Percentiles rank a stretch among this genome's conserved stretches.
Evolutionary conservation across 1,140 invertebrate genomes (phyloP).

Genomic region (Sycophila sp.): DNA sequence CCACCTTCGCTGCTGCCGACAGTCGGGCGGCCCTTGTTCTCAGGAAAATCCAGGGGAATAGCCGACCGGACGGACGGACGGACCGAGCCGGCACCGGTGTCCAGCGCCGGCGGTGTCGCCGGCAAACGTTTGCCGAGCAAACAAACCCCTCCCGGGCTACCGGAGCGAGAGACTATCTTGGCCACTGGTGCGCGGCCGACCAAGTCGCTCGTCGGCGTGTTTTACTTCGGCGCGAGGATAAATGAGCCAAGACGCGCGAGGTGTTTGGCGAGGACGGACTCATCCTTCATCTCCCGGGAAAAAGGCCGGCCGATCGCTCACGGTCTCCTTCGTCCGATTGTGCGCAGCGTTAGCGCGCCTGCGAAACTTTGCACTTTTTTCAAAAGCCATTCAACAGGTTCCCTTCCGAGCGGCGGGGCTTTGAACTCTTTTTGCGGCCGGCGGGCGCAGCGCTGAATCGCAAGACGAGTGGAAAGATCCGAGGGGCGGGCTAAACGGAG

Average conservation of each 20-base stretch:
- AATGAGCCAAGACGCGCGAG: neutral
- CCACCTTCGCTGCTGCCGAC: conserved; percentile 55
- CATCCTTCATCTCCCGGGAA: neutral
- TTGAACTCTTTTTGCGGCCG: too few relatives aligned
- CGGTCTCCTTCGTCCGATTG: too few relatives aligned
- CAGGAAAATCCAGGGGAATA: conserved; percentile 49
- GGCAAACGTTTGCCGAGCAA: conserved; percentile 67
- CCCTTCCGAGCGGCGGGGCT: too few relatives aligned
- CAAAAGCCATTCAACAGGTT: too few relatives aligned
- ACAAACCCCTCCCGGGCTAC: conserved; percentile 65
- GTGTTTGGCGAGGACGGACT: neutral
- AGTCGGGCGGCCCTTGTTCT: too few relatives aligned
- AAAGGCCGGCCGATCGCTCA: neutral
- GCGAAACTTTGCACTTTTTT: too few relatives aligned
- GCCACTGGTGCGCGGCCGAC: conserved; percentile 4
- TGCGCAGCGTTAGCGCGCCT: too few relatives aligned
- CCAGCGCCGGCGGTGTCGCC: conserved; percentile 66
- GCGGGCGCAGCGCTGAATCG: neutral
- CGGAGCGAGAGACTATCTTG: conserved; percentile 51
- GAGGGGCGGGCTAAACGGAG: neutral
- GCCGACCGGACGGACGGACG: conserved; percentile 37
- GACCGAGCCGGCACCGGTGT: conserved; percentile 64
- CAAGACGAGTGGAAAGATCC: conserved; percentile 6
- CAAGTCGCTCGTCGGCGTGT: neutral
- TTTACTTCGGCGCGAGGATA: conserved; percentile 4